Evolutionary conservation across 2,888 invertebrate species (phyloP).

Genomic region (Congeria kusceri): DNA sequence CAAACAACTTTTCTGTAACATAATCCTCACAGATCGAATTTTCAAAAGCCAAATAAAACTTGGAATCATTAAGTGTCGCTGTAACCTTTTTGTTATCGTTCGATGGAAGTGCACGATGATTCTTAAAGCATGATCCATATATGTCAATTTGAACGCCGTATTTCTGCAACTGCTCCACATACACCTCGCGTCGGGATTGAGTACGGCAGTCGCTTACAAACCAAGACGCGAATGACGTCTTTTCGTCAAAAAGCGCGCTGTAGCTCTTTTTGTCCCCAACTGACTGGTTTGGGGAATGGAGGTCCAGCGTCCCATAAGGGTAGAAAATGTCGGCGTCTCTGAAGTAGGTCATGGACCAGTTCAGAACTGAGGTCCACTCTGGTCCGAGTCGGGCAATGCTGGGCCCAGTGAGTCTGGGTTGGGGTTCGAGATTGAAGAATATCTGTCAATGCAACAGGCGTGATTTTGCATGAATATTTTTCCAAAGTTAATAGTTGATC

Average conservation of each 20-base stretch:
- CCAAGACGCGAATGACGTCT: constrained; percentile 7
- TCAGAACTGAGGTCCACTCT: constrained; percentile 6
- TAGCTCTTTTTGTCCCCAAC: not conserved
- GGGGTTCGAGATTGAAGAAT: too few relatives aligned
- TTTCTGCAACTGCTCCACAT: not conserved
- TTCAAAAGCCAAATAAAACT: constrained; percentile 24
- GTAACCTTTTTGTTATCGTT: too few relatives aligned
- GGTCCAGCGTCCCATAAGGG: not conserved
- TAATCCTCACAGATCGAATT: constrained; percentile 15
- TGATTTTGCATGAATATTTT: too few relatives aligned
- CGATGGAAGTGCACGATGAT: not conserved
- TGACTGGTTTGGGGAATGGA: not conserved
- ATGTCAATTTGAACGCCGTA: constrained; percentile 2
- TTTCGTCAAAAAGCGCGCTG: not conserved
- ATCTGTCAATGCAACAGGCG: too few relatives aligned
- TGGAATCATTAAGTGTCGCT: not conserved
- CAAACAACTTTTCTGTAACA: constrained; percentile 18
- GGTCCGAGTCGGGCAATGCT: not conserved
- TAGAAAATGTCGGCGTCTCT: constrained; percentile 5
- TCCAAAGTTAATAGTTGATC: too few relatives aligned
- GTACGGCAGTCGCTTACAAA: constrained; percentile 9
- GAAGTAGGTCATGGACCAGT: constrained; percentile 14
- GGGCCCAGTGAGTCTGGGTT: too few relatives aligned
- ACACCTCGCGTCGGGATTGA: not conserved
- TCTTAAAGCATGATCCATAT: not conserved